phyloP scores from a whole-genome alignment of 2,888 invertebrate genomes.

The Plebejus anna region DNA sequence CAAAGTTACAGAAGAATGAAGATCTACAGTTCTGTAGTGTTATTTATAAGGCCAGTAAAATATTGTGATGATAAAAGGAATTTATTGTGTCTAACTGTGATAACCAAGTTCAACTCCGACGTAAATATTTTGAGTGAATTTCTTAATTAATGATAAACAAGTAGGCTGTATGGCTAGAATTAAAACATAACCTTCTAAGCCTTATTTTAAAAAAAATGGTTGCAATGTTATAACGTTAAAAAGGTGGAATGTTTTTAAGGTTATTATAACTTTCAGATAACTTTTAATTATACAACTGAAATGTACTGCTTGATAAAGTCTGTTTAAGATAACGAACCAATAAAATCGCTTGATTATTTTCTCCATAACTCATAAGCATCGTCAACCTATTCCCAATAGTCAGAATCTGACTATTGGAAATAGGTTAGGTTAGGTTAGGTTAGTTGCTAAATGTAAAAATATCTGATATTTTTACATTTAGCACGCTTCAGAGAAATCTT shows the following conservation, averaged over 20 bases:
- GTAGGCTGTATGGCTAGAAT: background rate
- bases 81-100: too few relatives aligned
- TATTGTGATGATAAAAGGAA: too few relatives aligned
- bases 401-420: background rate
- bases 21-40: background rate
- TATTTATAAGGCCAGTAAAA: background rate
- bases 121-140: too few relatives aligned
- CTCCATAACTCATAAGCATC: background rate
- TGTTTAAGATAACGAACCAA: background rate
- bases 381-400: background rate
- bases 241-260: too few relatives aligned
- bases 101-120: too few relatives aligned
- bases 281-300: too few relatives aligned
- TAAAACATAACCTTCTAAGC: background rate
- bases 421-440: too few relatives aligned
- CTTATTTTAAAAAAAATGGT: background rate
- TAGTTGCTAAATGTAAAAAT: too few relatives aligned
- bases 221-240: too few relatives aligned
- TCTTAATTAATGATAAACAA: background rate
- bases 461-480: background rate
- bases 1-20: background rate
- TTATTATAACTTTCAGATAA: too few relatives aligned
- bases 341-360: background rate
- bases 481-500: slow-evolving; percentile 1
- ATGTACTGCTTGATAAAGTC: background rate